Evolutionary conservation across 2,888 invertebrate genomes (phyloP).

Genomic region (Diarsia mendica): DNA sequence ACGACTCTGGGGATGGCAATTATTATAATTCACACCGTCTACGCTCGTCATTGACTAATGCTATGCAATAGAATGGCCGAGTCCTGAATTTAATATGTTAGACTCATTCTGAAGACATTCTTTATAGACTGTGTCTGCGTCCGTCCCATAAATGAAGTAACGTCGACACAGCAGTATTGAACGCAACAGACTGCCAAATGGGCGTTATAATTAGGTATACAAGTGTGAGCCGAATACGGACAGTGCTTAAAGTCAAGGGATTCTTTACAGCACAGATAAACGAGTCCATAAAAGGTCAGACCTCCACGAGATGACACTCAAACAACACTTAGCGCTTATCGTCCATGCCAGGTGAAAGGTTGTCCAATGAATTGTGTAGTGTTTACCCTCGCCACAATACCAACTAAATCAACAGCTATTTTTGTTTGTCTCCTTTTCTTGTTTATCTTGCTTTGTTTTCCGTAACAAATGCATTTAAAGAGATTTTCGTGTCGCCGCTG

Average conservation of each 20-base stretch:
- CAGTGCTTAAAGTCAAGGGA: conserved; percentile 43
- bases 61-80: background rate
- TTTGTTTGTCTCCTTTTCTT: conserved; percentile 66
- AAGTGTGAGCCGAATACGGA: conserved; percentile 39
- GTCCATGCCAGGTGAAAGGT: conserved; percentile 82
- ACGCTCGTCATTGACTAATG: background rate
- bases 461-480: conserved; percentile 68
- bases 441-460: conserved; percentile 73
- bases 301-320: conserved; percentile 72
- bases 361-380: conserved; percentile 81
- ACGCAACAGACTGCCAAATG: conserved; percentile 38
- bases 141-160: conserved; percentile 15
- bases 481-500: conserved; percentile 65
- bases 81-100: background rate
- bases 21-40: conserved; percentile 24
- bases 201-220: conserved; percentile 51
- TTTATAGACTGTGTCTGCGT: background rate
- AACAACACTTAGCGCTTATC: conserved; percentile 82
- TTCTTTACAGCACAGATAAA: conserved; percentile 67
- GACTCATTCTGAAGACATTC: background rate
- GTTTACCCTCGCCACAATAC: conserved; percentile 76
- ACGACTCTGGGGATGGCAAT: conserved; percentile 5
- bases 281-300: conserved; percentile 67
- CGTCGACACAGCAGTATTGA: conserved; percentile 24
- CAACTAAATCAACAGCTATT: conserved; percentile 69